Conservation (phyloP, 2,797 vertebrate species). For the Diplodus sargus region DNA sequence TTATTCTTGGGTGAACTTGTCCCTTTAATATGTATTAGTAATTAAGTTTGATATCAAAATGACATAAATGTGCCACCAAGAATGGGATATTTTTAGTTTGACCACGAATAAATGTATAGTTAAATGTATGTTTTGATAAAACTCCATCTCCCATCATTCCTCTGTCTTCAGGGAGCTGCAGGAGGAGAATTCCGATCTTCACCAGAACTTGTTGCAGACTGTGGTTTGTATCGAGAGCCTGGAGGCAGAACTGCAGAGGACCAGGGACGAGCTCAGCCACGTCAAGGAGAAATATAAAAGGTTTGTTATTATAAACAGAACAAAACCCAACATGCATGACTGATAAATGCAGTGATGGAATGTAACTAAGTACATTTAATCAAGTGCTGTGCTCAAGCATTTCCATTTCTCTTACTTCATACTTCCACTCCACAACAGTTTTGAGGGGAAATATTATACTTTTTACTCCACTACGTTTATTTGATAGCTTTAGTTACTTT, state of each 20-base stretch:
- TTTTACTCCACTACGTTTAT: too few species aligned
- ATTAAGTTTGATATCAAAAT: neutral
- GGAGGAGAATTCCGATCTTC: slow-evolving; percentile 84
- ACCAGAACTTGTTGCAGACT: slow-evolving; percentile 84
- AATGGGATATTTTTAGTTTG: neutral
- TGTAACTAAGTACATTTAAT: too few species aligned
- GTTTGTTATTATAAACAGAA: slow-evolving; percentile 53
- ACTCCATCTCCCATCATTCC: slow-evolving; percentile 23
- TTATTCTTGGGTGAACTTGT: too few species aligned
- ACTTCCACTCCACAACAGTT: too few species aligned
- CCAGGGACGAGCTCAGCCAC: slow-evolving; percentile 79
- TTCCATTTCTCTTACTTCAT: too few species aligned
- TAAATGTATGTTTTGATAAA: neutral
- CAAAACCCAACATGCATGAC: neutral
- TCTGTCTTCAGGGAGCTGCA: slow-evolving; percentile 76
- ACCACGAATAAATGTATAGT: neutral
- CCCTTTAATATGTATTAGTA: too few species aligned
- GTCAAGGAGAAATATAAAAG: slow-evolving; percentile 85
- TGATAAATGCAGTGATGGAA: neutral
- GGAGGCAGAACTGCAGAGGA: slow-evolving; percentile 82
- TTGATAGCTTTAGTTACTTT: too few species aligned
- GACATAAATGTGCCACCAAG: neutral
- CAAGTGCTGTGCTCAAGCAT: too few species aligned
- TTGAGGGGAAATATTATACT: too few species aligned
- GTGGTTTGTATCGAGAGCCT: slow-evolving; percentile 86